phyloP scores from a whole-genome alignment of 2,113 vertebrate species.

The Cardinalis cardinalis region DNA sequence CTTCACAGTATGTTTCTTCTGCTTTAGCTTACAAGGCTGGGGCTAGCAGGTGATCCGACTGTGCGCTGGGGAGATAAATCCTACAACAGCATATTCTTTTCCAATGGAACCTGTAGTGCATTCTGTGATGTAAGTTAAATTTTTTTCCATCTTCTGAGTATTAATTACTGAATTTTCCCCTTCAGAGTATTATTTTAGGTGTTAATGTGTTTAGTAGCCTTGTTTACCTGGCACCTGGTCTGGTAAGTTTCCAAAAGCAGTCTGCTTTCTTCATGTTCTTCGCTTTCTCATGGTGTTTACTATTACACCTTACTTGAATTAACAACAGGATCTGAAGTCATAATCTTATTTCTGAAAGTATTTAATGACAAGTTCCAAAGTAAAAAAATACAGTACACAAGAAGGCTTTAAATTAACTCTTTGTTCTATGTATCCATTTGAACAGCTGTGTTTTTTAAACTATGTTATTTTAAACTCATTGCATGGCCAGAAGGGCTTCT shows the following conservation, averaged over 20 bases:
- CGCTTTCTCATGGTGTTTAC: neutral
- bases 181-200: neutral
- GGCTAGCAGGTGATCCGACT: constrained; percentile 81
- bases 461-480: neutral
- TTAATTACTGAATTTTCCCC: neutral
- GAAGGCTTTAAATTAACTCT: neutral
- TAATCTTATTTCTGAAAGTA: neutral
- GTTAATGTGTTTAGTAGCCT: neutral
- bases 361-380: neutral
- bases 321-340: neutral
- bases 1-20: neutral
- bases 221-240: neutral
- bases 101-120: constrained; percentile 83
- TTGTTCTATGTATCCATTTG: neutral
- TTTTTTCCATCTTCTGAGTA: neutral
- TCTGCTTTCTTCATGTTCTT: neutral
- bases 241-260: neutral
- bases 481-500: neutral
- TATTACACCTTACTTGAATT: neutral
- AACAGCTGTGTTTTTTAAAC: neutral
- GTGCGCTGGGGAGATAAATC: constrained; percentile 97
- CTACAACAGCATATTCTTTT: constrained; percentile 82
- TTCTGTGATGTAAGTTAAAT: constrained; percentile 87
- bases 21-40: constrained; percentile 71
- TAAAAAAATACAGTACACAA: neutral